phyloP scores from a whole-genome alignment of 1,140 invertebrate genomes.

The Anoplolepis gracilipes region DNA sequence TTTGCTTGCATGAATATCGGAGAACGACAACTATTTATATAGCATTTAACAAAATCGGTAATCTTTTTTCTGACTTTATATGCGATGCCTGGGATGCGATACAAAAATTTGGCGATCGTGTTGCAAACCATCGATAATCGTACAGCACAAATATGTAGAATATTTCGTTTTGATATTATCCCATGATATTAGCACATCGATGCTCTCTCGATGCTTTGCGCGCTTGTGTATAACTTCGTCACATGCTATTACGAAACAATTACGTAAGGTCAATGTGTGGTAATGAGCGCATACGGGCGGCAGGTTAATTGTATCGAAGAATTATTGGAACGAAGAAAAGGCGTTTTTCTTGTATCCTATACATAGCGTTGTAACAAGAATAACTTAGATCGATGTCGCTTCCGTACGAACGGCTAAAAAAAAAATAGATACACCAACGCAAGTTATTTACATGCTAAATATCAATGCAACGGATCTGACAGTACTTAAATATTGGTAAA shows the following conservation, averaged over 20 bases:
- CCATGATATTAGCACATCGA: neutral
- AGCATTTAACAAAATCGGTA: neutral
- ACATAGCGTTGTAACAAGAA: constrained; percentile 48
- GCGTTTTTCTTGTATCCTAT: constrained; percentile 49
- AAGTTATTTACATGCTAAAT: constrained; percentile 2
- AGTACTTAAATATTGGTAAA: neutral
- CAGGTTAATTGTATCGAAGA: constrained; percentile 53
- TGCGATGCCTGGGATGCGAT: neutral
- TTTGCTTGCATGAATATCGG: neutral
- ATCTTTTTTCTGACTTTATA: neutral
- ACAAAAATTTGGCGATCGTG: neutral
- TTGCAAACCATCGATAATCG: neutral
- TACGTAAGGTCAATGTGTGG: constrained; percentile 70
- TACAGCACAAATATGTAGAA: neutral
- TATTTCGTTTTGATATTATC: constrained; percentile 25
- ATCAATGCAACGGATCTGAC: neutral
- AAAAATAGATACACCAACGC: neutral
- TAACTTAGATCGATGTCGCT: constrained; percentile 55
- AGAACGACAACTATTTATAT: neutral
- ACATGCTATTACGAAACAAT: constrained; percentile 65
- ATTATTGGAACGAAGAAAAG: constrained; percentile 50
- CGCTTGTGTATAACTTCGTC: constrained; percentile 50
- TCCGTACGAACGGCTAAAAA: neutral
- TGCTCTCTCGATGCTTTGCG: neutral
- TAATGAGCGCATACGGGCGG: constrained; percentile 60